Percentiles rank a stretch among this genome's conserved stretches.
phyloP scores from a whole-genome alignment of 1,140 invertebrate species.

The Limonius californicus region DNA sequence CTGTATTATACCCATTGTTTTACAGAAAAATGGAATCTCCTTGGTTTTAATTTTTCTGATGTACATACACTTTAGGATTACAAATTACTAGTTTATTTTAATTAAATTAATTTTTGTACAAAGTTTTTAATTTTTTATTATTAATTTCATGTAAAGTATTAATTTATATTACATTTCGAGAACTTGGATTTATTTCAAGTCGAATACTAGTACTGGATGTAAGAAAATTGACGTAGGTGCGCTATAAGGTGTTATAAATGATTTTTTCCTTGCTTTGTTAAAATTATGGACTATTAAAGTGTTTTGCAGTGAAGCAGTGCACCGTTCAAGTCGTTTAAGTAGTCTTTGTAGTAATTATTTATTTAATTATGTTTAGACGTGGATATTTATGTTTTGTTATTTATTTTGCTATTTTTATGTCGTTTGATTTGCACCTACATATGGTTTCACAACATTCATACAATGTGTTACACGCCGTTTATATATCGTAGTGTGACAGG shows the following conservation, averaged over 20 bases:
- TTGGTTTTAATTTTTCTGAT: neutral
- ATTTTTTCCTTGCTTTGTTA: neutral
- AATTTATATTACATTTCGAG: conserved; percentile 26
- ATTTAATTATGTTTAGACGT: conserved; percentile 4
- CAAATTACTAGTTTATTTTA: conserved; percentile 11
- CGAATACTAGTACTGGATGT: conserved; percentile 2
- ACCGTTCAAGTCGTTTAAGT: neutral
- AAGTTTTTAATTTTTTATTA: conserved; percentile 29
- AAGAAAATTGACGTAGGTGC: neutral
- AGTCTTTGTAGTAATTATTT: conserved; percentile 3
- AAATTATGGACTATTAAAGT: neutral
- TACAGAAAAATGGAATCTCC: neutral
- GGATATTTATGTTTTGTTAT: conserved; percentile 9
- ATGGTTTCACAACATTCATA: too few species aligned
- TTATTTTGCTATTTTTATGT: conserved; percentile 3
- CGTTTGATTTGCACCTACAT: neutral
- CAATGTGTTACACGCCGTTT: neutral
- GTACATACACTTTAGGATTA: conserved; percentile 4
- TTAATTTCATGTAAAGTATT: conserved; percentile 30
- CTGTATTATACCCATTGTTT: neutral
- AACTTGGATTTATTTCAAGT: neutral
- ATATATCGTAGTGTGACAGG: neutral
- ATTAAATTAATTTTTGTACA: conserved; percentile 28
- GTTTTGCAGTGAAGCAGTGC: neutral
- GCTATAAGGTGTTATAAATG: neutral